These are phyloP conservation scores for Gila orcuttii DNA, from an alignment of 2,113 vertebrate species.

Conservation along the genomic window DNA sequence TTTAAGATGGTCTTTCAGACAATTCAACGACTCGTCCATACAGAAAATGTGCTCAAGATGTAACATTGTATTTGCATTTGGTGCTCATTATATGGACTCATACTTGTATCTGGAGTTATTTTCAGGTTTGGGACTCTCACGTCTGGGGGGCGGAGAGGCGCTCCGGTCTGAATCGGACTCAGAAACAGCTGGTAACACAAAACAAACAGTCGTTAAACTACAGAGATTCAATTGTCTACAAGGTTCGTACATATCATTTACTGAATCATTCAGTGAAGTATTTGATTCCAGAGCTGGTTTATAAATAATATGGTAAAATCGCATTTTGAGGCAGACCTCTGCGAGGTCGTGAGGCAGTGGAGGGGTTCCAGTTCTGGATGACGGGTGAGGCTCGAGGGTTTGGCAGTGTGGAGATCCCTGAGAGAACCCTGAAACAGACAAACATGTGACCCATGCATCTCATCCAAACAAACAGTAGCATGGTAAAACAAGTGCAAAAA, in stretches of 20 bases:
- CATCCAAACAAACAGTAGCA: not conserved
- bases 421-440: conserved; percentile 65
- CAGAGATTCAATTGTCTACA: not conserved
- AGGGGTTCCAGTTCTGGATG: conserved; percentile 55
- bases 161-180: conserved; percentile 77
- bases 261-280: not conserved
- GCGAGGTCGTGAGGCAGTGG: conserved; percentile 68
- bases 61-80: not conserved
- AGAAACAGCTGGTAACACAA: conserved; percentile 61
- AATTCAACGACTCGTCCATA: not conserved
- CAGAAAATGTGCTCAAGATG: not conserved
- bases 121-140: conserved; percentile 61
- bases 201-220: not conserved
- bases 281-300: not conserved
- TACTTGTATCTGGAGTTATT: conserved; percentile 75
- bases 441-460: not conserved
- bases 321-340: conserved; percentile 50
- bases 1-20: not conserved
- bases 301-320: not conserved
- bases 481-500: not conserved
- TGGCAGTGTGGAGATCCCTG: conserved; percentile 69
- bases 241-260: not conserved
- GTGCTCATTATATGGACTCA: not conserved
- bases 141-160: conserved; percentile 62
- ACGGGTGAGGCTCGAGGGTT: conserved; percentile 67